Conservation (phyloP, 2,113 vertebrate genomes). For the Coptodon bakossiorum region DNA sequence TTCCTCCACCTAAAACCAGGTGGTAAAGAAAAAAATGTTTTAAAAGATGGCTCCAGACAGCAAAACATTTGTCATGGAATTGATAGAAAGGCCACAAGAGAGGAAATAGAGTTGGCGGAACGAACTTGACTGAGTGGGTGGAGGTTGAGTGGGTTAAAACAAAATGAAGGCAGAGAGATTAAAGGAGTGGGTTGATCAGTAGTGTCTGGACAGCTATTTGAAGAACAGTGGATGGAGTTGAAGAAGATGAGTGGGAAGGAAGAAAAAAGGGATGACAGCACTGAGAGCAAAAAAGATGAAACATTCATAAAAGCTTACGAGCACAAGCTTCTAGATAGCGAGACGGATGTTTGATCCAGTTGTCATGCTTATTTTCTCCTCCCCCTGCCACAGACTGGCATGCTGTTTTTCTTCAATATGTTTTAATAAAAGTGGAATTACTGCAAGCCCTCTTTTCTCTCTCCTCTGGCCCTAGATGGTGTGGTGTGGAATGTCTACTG, state of each 20-base stretch:
- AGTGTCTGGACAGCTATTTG: slow-evolving; percentile 21
- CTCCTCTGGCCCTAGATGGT: slow-evolving; percentile 28
- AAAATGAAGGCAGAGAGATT: slow-evolving; percentile 20
- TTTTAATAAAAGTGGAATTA: slow-evolving; percentile 80
- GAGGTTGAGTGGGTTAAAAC: not conserved
- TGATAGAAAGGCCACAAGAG: slow-evolving; percentile 11
- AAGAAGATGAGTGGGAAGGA: not conserved
- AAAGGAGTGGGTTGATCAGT: slow-evolving; percentile 20
- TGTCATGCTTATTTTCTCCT: slow-evolving; percentile 48
- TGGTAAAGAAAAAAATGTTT: not conserved
- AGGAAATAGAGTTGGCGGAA: slow-evolving; percentile 16
- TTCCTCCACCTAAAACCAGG: slow-evolving; percentile 29
- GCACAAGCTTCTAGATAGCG: slow-evolving; percentile 1
- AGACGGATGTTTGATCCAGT: not conserved
- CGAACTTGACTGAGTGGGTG: not conserved
- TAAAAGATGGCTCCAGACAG: not conserved
- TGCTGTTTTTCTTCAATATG: slow-evolving; percentile 65
- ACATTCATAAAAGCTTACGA: slow-evolving; percentile 5
- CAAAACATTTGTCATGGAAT: not conserved
- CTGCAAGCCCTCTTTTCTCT: slow-evolving; percentile 5
- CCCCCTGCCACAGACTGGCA: slow-evolving; percentile 10
- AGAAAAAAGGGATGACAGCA: not conserved
- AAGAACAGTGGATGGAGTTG: not conserved
- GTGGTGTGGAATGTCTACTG: slow-evolving; percentile 62
- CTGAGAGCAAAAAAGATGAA: not conserved